phyloP scores from a whole-genome alignment of 2,113 vertebrate genomes.

The Gambusia holbrooki region DNA sequence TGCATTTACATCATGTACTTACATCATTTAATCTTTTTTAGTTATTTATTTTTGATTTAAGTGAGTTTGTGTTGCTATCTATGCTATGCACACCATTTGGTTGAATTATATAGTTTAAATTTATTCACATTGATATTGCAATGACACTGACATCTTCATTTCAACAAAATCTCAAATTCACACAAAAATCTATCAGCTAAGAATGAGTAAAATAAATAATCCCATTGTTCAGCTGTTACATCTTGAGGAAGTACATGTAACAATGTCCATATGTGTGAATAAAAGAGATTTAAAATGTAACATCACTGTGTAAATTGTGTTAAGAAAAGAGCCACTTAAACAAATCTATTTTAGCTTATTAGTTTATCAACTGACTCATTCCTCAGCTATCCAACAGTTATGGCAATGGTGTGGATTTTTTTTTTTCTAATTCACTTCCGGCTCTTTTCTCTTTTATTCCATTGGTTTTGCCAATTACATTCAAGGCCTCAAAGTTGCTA shows the following conservation, averaged over 20 bases:
- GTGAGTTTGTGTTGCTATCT: too few species aligned
- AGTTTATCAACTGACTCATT: conserved; percentile 47
- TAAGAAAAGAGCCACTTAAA: conserved; percentile 15
- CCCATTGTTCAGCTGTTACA: conserved; percentile 5
- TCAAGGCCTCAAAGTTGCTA: conserved; percentile 73
- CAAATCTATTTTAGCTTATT: conserved; percentile 18
- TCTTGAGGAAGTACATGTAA: background rate
- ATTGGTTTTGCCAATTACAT: conserved; percentile 66
- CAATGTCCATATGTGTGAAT: background rate
- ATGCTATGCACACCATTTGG: too few species aligned
- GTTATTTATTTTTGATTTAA: too few species aligned
- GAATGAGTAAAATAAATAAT: conserved; percentile 26
- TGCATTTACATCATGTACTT: too few species aligned
- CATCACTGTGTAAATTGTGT: conserved; percentile 1
- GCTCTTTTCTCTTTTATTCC: conserved; percentile 56
- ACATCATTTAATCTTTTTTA: too few species aligned
- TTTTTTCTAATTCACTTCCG: conserved; percentile 63
- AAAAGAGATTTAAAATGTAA: conserved; percentile 9
- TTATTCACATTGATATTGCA: too few species aligned
- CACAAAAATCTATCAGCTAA: conserved; percentile 2
- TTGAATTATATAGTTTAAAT: too few species aligned
- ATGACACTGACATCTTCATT: too few species aligned
- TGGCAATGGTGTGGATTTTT: conserved; percentile 42
- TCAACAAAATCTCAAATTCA: conserved; percentile 8
- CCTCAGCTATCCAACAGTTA: conserved; percentile 36